A percentile compares a stretch with the other conserved stretches of the same genome.
phyloP scores from a whole-genome alignment of 2,797 vertebrate species.

The Gymnoscopelus microlampas region DNA sequence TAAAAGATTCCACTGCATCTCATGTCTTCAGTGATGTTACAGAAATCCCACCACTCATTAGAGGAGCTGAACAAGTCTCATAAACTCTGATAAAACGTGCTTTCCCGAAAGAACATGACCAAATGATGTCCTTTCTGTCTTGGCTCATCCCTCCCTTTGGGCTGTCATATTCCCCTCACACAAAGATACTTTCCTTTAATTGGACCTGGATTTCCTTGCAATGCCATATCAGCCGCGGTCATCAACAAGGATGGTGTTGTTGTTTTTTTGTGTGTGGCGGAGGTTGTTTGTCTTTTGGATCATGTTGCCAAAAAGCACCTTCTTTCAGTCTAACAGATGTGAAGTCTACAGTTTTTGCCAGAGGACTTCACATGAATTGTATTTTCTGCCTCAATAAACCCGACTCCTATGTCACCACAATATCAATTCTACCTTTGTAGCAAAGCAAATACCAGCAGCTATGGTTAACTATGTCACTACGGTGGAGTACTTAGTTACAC shows the following conservation, averaged over 20 bases:
- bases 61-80: constrained; percentile 25
- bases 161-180: constrained; percentile 4
- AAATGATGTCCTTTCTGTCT: constrained; percentile 30
- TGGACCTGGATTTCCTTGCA: constrained; percentile 30
- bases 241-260: constrained; percentile 9
- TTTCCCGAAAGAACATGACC: constrained; percentile 29
- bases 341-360: neutral
- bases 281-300: neutral
- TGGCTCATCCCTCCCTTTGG: constrained; percentile 14
- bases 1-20: constrained; percentile 17
- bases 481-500: no score
- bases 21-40: constrained; percentile 21
- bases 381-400: constrained; percentile 17
- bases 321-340: constrained; percentile 17
- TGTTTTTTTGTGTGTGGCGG: neutral
- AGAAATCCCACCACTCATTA: constrained; percentile 57
- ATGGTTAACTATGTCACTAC: no score
- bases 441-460: no score
- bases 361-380: constrained; percentile 30
- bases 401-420: constrained; percentile 22
- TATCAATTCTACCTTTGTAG: constrained; percentile 8
- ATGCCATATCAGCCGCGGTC: constrained; percentile 15
- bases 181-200: constrained; percentile 31
- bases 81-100: constrained; percentile 23
- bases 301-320: neutral